Percentiles rank a stretch among this genome's conserved stretches.
phyloP scores from a whole-genome alignment of 2,888 invertebrate species.

The Drosophila setosimentum region DNA sequence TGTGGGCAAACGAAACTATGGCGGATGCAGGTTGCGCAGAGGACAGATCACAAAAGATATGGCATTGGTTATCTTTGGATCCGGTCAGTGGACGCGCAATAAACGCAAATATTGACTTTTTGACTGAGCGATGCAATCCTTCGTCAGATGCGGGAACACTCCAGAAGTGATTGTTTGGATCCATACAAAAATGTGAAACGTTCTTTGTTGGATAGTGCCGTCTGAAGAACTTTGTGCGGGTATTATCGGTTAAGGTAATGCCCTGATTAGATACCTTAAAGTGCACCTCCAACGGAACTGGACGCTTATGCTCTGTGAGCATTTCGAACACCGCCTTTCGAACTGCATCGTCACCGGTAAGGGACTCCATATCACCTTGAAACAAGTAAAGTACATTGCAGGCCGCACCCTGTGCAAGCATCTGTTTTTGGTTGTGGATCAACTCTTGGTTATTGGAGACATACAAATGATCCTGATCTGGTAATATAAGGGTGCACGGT shows the following conservation, averaged over 20 bases:
- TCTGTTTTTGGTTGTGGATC: conserved; percentile 74
- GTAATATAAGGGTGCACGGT: conserved; percentile 94
- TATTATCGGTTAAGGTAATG: conserved; percentile 98
- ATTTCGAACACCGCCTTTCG: conserved; percentile 90
- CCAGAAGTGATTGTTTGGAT: conserved; percentile 95
- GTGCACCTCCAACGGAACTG: conserved; percentile 92
- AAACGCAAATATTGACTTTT: conserved; percentile 94
- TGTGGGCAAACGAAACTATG: conserved; percentile 88
- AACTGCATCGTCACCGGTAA: conserved; percentile 94
- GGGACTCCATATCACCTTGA: conserved; percentile 95
- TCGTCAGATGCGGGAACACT: conserved; percentile 74
- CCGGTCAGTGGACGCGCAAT: conserved; percentile 95
- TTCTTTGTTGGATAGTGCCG: conserved; percentile 96
- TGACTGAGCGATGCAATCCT: conserved; percentile 54
- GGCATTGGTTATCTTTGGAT: conserved; percentile 96
- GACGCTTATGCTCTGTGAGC: conserved; percentile 87
- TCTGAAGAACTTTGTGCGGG: conserved; percentile 93
- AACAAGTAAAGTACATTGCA: conserved; percentile 97
- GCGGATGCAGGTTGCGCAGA: conserved; percentile 96
- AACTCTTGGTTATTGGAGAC: conserved; percentile 55
- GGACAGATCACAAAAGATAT: conserved; percentile 97
- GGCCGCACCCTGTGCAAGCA: conserved; percentile 90
- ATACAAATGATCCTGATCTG: conserved; percentile 84
- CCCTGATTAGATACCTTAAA: conserved; percentile 98
- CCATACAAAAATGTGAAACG: conserved; percentile 96